phyloP scores from a whole-genome alignment of 2,888 invertebrate species.

The Drosophila colorata region DNA sequence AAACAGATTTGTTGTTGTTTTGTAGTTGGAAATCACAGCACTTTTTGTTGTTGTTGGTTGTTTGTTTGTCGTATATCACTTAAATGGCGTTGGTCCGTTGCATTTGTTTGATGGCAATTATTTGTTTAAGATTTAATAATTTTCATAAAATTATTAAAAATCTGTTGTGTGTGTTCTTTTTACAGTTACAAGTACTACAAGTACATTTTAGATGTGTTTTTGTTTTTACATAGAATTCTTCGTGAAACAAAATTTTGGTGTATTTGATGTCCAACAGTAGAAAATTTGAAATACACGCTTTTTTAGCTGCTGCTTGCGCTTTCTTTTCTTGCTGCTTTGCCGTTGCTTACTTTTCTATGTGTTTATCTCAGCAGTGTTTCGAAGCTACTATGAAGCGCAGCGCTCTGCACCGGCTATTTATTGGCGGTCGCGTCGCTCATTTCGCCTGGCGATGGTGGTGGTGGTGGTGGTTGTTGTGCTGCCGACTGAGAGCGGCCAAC shows the following conservation, averaged over 20 bases:
- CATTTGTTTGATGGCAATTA: slow-evolving; percentile 79
- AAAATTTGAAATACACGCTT: slow-evolving; percentile 61
- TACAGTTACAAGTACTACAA: slow-evolving; percentile 59
- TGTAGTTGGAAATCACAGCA: slow-evolving; percentile 82
- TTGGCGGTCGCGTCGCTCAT: slow-evolving; percentile 53
- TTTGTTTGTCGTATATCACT: slow-evolving; percentile 73
- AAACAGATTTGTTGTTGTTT: slow-evolving; percentile 61
- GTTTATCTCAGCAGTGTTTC: slow-evolving; percentile 71
- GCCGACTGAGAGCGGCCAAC: slow-evolving; percentile 25
- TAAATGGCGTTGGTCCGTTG: slow-evolving; percentile 82
- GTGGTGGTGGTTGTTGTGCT: slow-evolving; percentile 17
- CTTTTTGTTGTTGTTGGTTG: slow-evolving; percentile 70
- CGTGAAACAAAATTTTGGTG: slow-evolving; percentile 60
- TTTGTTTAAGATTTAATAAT: slow-evolving; percentile 47
- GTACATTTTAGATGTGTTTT: slow-evolving; percentile 54
- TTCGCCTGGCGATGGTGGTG: slow-evolving; percentile 14
- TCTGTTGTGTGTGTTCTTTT: slow-evolving; percentile 25
- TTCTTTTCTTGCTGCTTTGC: slow-evolving; percentile 62
- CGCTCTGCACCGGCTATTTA: slow-evolving; percentile 65
- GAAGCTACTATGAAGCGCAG: slow-evolving; percentile 72
- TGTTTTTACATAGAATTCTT: slow-evolving; percentile 70
- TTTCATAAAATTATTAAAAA: slow-evolving; percentile 62
- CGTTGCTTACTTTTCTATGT: slow-evolving; percentile 55
- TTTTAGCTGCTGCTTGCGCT: slow-evolving; percentile 39
- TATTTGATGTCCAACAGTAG: slow-evolving; percentile 62